Evolutionary conservation across 2,888 invertebrate genomes (phyloP).

Genomic region (Plutella xylostella): DNA sequence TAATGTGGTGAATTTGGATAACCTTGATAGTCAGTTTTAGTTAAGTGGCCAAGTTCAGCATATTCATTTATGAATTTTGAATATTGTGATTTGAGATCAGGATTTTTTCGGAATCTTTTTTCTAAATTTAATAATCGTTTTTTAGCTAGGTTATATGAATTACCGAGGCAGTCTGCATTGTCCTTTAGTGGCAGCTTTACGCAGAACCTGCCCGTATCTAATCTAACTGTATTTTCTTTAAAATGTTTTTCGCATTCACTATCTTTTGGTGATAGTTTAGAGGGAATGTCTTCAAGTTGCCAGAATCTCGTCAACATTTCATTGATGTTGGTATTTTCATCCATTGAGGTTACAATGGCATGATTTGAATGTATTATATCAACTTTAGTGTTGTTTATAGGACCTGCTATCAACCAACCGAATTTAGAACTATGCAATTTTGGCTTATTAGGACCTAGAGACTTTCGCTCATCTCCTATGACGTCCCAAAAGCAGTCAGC

Average conservation of each 20-base stretch:
- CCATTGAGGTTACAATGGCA: no score
- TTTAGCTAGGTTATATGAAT: background rate
- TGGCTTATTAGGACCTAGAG: background rate
- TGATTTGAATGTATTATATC: background rate
- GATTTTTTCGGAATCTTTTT: background rate
- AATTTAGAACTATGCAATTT: background rate
- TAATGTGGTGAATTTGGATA: no score
- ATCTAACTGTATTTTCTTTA: background rate
- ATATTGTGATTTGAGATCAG: background rate
- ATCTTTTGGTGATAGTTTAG: background rate
- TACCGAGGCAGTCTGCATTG: background rate
- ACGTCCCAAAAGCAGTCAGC: background rate
- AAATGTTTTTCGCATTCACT: background rate
- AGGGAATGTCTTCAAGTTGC: background rate
- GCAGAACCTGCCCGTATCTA: background rate
- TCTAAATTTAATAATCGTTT: background rate
- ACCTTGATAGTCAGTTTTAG: no score
- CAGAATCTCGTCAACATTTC: slow-evolving; percentile 1
- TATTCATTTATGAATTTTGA: slow-evolving; percentile 16
- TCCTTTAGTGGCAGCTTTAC: background rate
- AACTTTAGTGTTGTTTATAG: no score
- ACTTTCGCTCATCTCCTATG: background rate
- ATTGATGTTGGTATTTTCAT: no score
- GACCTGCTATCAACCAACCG: slow-evolving; percentile 1
- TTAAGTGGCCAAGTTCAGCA: slow-evolving; percentile 12